These are phyloP conservation scores for Egretta garzetta DNA, from an alignment of 2,113 vertebrate genomes.

Conservation along the genomic window DNA sequence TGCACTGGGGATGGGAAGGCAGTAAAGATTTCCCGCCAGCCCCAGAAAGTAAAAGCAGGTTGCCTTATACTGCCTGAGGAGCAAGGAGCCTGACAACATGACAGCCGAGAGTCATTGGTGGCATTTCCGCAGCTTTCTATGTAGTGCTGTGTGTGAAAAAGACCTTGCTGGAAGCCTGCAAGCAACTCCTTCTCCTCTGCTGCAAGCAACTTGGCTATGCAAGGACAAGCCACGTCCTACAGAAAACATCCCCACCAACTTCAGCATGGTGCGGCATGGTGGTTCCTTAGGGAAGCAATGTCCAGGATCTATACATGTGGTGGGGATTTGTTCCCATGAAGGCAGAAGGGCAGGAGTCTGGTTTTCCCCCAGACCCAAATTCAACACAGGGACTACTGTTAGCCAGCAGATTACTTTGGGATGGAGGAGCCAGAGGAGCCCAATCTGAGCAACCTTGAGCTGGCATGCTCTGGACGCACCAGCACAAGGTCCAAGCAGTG, in stretches of 20 bases:
- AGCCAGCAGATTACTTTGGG: neutral
- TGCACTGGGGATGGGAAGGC: neutral
- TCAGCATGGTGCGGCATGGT: rapidly evolving
- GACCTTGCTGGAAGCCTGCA: neutral
- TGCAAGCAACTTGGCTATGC: neutral
- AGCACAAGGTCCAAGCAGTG: neutral
- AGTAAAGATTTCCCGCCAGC: neutral
- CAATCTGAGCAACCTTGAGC: neutral
- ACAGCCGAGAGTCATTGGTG: neutral
- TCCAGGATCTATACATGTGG: rapidly evolving
- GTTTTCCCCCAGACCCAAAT: neutral
- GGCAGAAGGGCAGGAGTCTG: neutral
- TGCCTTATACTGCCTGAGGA: neutral
- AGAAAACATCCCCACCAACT: neutral
- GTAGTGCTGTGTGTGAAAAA: neutral
- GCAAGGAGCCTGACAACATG: neutral
- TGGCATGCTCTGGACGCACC: neutral
- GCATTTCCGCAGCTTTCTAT: neutral
- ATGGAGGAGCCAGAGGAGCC: neutral
- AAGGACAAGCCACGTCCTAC: neutral
- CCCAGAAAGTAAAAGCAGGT: neutral
- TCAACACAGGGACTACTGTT: neutral
- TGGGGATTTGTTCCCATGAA: neutral
- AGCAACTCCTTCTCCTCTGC: neutral
- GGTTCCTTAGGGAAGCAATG: neutral